Evolutionary conservation across 1,140 invertebrate species (phyloP), one percentile per base, ranked within the genome.

Genomic region (Venustaconcha ellipsiformis): DNA sequence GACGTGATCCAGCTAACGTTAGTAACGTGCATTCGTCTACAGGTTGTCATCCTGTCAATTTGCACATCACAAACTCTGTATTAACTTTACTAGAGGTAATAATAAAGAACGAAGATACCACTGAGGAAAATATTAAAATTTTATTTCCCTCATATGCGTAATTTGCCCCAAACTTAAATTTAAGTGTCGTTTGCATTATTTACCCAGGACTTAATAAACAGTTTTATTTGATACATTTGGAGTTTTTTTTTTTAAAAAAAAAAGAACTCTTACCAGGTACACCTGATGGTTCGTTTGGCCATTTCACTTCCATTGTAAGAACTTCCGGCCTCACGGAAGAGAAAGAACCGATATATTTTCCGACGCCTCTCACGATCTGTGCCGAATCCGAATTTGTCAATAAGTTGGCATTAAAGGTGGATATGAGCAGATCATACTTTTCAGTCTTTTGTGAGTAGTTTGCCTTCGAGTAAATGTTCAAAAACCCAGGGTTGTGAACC

Each of bases 211-310:
- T 59, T 8, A 26, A 63, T 60, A 20, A 23, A 18, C 15, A 20
- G 60, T 57, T 37, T 13, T 58, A 18, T 26, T 58, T 57, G 20
- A 26, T 14, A 57, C 30, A 55, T 13, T 14, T 57, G 0, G 15
- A 56, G 56, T 56, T 14, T 18, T 56, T 8, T 23, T 23, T 23
- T 23, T 23, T 23, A 1, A 23, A 17, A 57, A 14, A 18, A 59
- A 18, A 23, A 58, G 11, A 2, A 2, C n/a, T 69, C 73, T 76
- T 26, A 84, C 84, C 79, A 58, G 84, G 84, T 26, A 84, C 83
- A 58, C 68, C 71, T 20, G 70, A 59, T 11, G 83, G 63, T 64
- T 86, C 84, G 70, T 86, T 86, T 14, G 83, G 85, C 85, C 85
- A 86, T 18, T 75, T 80, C 13, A 85, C 72, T 56, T 67, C 59